These are phyloP conservation scores for Mormyrops boulengeri DNA, from an alignment of 2,797 vertebrate genomes.

Conservation along the genomic window DNA sequence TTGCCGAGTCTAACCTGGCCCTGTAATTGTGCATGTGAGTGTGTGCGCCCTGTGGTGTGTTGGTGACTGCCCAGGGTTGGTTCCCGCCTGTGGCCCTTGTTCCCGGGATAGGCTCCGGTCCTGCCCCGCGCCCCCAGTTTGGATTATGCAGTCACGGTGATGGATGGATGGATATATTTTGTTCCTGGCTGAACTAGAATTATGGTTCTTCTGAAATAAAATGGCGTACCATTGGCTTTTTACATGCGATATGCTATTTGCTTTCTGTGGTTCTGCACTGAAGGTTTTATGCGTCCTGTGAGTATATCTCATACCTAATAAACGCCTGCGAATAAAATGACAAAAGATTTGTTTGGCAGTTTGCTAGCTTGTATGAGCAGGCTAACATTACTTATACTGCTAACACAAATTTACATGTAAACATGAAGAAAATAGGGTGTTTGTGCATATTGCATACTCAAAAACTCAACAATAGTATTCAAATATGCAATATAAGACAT, in stretches of 20 bases:
- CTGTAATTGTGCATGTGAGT: no score
- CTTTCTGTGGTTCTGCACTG: background rate
- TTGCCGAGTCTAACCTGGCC: no score
- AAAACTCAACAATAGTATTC: background rate
- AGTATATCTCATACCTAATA: background rate
- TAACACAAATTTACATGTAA: background rate
- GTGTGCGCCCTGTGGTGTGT: no score
- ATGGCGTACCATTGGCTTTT: background rate
- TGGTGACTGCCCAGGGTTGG: no score
- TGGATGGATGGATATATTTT: background rate
- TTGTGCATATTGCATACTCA: background rate
- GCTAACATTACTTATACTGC: background rate
- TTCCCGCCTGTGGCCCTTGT: no score
- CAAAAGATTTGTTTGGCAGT: background rate
- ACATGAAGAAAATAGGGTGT: background rate
- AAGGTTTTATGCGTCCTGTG: background rate
- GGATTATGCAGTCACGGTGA: no score
- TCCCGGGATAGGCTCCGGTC: no score
- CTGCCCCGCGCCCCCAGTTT: no score
- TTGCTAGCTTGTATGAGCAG: background rate
- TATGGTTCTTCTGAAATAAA: background rate
- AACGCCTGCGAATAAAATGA: background rate
- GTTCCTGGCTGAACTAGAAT: background rate
- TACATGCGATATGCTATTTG: background rate
- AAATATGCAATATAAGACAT: background rate